These are phyloP conservation scores for Spea bombifrons DNA, from an alignment of 2,113 vertebrate species.

Conservation along the genomic window DNA sequence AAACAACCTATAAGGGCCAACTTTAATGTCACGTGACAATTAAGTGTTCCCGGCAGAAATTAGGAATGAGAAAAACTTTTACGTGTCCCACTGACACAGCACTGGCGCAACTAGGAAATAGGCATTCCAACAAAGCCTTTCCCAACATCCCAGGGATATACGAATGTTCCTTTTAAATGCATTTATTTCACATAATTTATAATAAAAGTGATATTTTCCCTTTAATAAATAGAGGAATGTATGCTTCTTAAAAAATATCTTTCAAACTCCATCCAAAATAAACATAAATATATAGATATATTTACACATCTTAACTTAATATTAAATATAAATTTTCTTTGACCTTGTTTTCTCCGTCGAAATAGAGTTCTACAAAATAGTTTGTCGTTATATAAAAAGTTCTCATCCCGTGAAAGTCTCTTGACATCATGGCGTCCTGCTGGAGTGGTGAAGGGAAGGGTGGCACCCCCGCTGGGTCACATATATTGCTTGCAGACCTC, in stretches of 20 bases:
- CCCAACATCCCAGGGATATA: neutral
- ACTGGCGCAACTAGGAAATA: too few species aligned
- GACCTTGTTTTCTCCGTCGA: neutral
- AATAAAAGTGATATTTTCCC: too few species aligned
- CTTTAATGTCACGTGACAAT: too few species aligned
- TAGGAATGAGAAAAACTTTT: too few species aligned
- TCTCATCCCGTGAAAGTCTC: neutral
- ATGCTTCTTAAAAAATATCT: neutral
- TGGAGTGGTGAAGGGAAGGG: constrained; percentile 13
- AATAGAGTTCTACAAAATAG: neutral
- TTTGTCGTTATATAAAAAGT: neutral
- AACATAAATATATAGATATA: constrained; percentile 32
- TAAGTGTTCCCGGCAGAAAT: too few species aligned
- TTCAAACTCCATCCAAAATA: neutral
- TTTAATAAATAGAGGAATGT: constrained; percentile 2
- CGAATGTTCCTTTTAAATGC: neutral
- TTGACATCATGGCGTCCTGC: neutral
- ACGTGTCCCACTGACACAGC: too few species aligned
- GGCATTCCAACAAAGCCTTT: neutral
- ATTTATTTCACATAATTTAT: neutral
- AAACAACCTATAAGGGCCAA: too few species aligned
- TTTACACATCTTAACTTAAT: constrained; percentile 45
- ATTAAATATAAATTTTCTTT: constrained; percentile 43
- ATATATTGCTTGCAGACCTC: neutral
- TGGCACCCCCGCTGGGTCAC: neutral